Conservation (phyloP, 2,797 vertebrate species). For the Myiotriccus ornatus region DNA sequence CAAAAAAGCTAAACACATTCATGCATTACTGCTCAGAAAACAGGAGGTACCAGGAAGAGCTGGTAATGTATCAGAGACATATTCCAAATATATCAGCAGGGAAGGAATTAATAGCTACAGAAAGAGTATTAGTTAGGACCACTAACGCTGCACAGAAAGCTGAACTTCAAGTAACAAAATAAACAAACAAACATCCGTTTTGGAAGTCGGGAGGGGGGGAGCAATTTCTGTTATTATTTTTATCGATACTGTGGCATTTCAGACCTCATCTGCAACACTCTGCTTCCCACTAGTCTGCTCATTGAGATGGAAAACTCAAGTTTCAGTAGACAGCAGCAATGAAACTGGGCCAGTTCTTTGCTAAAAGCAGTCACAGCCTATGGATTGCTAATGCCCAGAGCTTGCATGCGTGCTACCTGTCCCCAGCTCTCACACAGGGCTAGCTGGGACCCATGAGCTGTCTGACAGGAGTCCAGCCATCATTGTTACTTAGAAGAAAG, state of each 20-base stretch:
- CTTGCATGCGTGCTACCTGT: fast-evolving
- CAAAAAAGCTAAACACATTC: not conserved
- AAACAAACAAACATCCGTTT: not conserved
- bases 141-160: not conserved
- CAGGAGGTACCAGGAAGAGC: not conserved
- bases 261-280: not conserved
- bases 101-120: constrained; percentile 3
- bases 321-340: not conserved
- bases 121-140: not conserved
- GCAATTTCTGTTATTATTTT: not conserved
- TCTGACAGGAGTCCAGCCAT: not conserved
- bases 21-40: not conserved
- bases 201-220: not conserved
- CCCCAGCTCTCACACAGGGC: not conserved
- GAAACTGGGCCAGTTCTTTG: not conserved
- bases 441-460: not conserved
- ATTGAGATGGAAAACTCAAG: not conserved
- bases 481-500: not conserved
- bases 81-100: not conserved
- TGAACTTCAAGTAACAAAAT: not conserved
- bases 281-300: not conserved
- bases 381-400: not conserved
- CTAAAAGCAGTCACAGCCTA: not conserved
- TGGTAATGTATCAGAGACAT: not conserved
- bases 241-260: constrained; percentile 2